Conservation (phyloP, 2,113 vertebrate genomes). For the Xiphophorus maculatus region DNA sequence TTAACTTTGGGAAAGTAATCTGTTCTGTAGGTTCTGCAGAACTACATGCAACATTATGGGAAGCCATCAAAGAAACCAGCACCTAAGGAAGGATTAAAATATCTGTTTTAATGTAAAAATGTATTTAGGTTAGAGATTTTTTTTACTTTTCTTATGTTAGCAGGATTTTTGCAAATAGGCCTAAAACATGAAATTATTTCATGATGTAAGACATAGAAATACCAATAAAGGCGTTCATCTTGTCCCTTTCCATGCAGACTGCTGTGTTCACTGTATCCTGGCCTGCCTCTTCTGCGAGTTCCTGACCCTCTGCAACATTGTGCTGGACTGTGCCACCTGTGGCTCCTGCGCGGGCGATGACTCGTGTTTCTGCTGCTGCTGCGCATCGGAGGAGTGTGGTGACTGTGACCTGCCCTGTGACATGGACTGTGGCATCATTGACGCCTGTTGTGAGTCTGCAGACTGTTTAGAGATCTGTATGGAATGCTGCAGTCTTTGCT, state of each 20-base stretch:
- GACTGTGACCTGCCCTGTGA: constrained; percentile 97
- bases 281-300: constrained; percentile 99
- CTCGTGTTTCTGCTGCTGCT: constrained; percentile 96
- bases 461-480: constrained; percentile 99
- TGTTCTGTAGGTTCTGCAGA: no score
- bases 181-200: neutral
- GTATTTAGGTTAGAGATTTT: no score
- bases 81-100: no score
- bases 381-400: constrained; percentile 90
- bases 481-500: constrained; percentile 99
- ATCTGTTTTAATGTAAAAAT: no score
- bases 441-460: constrained; percentile 97
- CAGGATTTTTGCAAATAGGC: neutral
- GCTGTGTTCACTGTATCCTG: constrained; percentile 98
- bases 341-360: constrained; percentile 93
- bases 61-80: no score
- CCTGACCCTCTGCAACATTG: constrained; percentile 95
- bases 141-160: neutral
- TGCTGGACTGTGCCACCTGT: constrained; percentile 96
- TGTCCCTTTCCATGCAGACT: constrained; percentile 78
- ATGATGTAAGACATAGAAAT: neutral
- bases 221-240: neutral
- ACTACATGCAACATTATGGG: no score
- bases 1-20: no score
- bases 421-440: constrained; percentile 99